These are phyloP conservation scores for Seira musarum DNA, from an alignment of 2,888 invertebrate genomes.

Conservation along the genomic window DNA sequence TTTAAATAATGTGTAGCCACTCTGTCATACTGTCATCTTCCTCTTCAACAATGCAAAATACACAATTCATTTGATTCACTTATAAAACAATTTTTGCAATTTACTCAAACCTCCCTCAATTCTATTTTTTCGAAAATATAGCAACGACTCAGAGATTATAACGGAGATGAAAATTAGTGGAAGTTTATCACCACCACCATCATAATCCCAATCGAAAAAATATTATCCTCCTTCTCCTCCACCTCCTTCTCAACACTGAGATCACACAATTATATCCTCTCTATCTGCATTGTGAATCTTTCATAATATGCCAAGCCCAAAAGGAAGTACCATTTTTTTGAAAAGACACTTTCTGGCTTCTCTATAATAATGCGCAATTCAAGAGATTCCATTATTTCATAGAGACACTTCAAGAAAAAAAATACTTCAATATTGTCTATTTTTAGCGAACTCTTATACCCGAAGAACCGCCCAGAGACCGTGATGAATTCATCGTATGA, in stretches of 20 bases:
- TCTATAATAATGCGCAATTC: too few relatives aligned
- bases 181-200: neutral
- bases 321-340: conserved; percentile 23
- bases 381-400: neutral
- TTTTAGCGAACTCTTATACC: neutral
- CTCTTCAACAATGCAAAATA: neutral
- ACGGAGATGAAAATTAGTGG: conserved; percentile 7
- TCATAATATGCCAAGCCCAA: conserved; percentile 36
- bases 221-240: neutral
- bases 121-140: conserved; percentile 8
- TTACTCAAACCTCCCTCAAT: neutral
- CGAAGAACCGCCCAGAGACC: conserved; percentile 2
- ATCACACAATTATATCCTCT: conserved; percentile 18
- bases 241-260: too few relatives aligned
- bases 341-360: conserved; percentile 1
- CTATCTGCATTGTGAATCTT: neutral
- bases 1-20: conserved; percentile 10
- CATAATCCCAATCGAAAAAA: neutral
- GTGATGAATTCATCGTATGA: conserved; percentile 10
- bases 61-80: conserved; percentile 5
- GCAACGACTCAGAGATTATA: neutral
- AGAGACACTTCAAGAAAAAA: neutral
- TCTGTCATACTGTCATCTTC: neutral
- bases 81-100: conserved; percentile 1
- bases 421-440: conserved; percentile 8